These are phyloP conservation scores for Mesoclemmys tuberculata DNA, from an alignment of 2,113 vertebrate species.

Conservation along the genomic window DNA sequence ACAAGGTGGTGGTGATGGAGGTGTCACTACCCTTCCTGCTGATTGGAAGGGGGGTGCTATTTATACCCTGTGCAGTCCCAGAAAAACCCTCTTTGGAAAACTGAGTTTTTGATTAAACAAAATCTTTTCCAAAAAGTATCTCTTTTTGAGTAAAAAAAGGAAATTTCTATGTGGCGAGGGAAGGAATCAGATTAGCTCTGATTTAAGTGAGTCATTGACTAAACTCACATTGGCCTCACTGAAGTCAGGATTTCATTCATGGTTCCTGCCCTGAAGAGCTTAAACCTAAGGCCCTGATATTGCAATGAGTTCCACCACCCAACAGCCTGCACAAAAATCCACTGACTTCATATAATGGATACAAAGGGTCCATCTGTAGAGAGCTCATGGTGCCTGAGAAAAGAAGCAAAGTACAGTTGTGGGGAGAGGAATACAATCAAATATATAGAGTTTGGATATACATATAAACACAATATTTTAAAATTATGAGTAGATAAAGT, in stretches of 20 bases:
- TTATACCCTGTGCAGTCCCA: not conserved
- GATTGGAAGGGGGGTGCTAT: not conserved
- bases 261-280: not conserved
- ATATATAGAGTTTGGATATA: not conserved
- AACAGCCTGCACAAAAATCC: not conserved
- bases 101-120: not conserved
- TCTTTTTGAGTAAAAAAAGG: not conserved
- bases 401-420: not conserved
- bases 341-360: not conserved
- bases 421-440: not conserved
- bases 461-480: not conserved
- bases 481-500: not conserved
- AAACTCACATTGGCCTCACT: not conserved
- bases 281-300: not conserved
- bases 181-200: not conserved
- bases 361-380: not conserved
- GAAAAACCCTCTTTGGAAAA: not conserved
- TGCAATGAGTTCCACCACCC: not conserved
- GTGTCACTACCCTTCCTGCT: not conserved
- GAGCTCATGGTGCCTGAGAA: not conserved
- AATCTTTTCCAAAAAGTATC: not conserved
- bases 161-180: not conserved
- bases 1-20: not conserved
- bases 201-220: not conserved
- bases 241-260: not conserved